phyloP scores from a whole-genome alignment of 2,888 invertebrate genomes.

The Cheilosia vulpina region DNA sequence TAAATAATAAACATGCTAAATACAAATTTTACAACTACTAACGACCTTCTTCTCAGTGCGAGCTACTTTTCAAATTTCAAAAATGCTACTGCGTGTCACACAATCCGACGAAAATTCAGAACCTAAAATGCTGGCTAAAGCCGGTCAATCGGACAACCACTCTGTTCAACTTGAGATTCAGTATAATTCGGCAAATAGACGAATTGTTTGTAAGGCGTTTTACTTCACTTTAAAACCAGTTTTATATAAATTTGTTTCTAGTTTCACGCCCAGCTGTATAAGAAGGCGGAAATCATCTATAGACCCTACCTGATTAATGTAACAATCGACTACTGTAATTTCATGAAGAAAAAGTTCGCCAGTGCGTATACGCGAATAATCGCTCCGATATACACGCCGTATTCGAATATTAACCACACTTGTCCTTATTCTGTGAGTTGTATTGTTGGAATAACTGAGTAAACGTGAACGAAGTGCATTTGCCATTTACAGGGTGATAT shows the following conservation, averaged over 20 bases:
- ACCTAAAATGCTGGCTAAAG: not conserved
- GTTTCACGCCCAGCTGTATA: not conserved
- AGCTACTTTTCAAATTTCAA: not conserved
- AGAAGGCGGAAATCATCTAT: not conserved
- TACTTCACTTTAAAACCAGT: no score
- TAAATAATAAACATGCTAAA: no score
- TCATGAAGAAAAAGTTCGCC: not conserved
- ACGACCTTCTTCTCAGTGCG: no score
- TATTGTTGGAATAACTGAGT: not conserved
- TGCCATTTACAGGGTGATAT: not conserved
- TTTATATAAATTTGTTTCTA: not conserved
- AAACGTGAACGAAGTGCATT: not conserved
- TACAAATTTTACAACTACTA: no score
- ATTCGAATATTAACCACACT: not conserved
- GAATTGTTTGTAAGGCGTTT: no score
- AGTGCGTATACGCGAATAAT: not conserved
- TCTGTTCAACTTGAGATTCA: not conserved
- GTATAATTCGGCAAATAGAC: not conserved
- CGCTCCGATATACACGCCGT: not conserved
- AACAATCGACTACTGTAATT: not conserved
- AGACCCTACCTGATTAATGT: not conserved
- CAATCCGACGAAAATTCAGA: not conserved
- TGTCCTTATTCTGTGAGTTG: not conserved
- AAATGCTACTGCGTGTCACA: not conserved
- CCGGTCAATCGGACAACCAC: constrained; percentile 5